Evolutionary conservation across 1,140 invertebrate genomes (phyloP), one percentile per base, ranked within the genome.

Genomic region (Drosophila ambigua): DNA sequence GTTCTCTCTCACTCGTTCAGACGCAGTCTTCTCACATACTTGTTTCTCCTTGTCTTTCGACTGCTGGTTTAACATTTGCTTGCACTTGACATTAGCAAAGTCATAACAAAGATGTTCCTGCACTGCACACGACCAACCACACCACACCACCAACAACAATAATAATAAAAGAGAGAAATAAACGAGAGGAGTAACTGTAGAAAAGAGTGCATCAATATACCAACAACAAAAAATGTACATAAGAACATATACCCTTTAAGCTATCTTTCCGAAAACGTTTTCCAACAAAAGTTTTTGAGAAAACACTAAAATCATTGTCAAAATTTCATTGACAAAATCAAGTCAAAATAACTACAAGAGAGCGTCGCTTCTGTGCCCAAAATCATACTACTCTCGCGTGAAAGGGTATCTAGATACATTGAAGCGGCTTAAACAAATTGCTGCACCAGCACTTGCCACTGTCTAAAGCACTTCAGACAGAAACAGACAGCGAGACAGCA

Each of bases 51-150:
- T 49, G 45, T 67, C 55, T 73, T 54, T 46, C 5, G 28, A 28
- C 44, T 59, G 41, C 53, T 35, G 72, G 74, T 75, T 77, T 76
- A 84, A 78, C 75, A 76, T 85, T 87, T 82, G 79, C 82, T 87
- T 87, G 78, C 83, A 87, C 82, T 85, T 85, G 82, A 85, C 82
- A 85, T 85, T 82, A 82, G 82, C 82, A 87, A 87, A 85, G 78
- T 78, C 83, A 85, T 85, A 85, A 85, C 77, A 87, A 80, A 85
- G 87, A 85, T 85, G 1, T 87, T 87, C 69, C 74, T 80, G 78
- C 78, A 72, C 66, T 35, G 65, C 82, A 48, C 77, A 77, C 65
- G 73, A 73, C 23, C 66, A 59, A 15, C 20, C 20, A 1, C 51
- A 15, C 20, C 20, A 1, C 51, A 51, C 57, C 31, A 54, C 35